A percentile compares a stretch with the other conserved stretches of the same genome.
Evolutionary conservation across 2,888 invertebrate species (phyloP).

Genomic region (Hypsopygia costalis): DNA sequence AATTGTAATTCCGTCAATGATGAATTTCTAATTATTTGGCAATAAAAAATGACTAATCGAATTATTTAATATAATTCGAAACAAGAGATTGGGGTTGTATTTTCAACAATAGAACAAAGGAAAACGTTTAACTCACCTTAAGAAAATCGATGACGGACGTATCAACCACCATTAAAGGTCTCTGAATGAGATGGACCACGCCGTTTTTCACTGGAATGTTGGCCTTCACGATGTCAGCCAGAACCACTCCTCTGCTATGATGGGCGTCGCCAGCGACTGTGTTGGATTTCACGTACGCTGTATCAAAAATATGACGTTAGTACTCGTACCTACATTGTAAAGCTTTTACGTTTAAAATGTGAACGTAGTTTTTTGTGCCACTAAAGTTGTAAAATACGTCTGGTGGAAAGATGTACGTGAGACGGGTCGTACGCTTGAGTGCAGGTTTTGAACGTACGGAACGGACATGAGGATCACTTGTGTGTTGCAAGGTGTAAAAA

Average conservation of each 20-base stretch:
- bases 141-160: constrained; percentile 92
- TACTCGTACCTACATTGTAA: too few relatives aligned
- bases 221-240: constrained; percentile 92
- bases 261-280: constrained; percentile 88
- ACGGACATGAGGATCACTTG: too few relatives aligned
- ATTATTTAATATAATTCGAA: constrained; percentile 8
- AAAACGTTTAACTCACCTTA: constrained; percentile 79
- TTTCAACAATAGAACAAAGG: constrained; percentile 6
- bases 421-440: too few relatives aligned
- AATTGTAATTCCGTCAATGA: not conserved
- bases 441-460: too few relatives aligned
- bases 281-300: constrained; percentile 93
- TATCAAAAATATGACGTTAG: too few relatives aligned
- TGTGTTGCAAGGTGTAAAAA: too few relatives aligned
- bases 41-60: not conserved
- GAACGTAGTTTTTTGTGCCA: too few relatives aligned
- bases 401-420: too few relatives aligned
- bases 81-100: constrained; percentile 13
- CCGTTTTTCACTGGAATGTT: constrained; percentile 96
- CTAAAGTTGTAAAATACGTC: too few relatives aligned
- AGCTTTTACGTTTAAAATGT: too few relatives aligned
- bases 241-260: constrained; percentile 90
- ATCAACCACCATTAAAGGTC: constrained; percentile 95
- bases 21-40: constrained; percentile 1
- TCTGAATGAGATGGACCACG: constrained; percentile 94